Percentiles rank a stretch among this genome's conserved stretches.
Evolutionary conservation across 2,888 invertebrate species (phyloP).

Genomic region (Acronicta psi): DNA sequence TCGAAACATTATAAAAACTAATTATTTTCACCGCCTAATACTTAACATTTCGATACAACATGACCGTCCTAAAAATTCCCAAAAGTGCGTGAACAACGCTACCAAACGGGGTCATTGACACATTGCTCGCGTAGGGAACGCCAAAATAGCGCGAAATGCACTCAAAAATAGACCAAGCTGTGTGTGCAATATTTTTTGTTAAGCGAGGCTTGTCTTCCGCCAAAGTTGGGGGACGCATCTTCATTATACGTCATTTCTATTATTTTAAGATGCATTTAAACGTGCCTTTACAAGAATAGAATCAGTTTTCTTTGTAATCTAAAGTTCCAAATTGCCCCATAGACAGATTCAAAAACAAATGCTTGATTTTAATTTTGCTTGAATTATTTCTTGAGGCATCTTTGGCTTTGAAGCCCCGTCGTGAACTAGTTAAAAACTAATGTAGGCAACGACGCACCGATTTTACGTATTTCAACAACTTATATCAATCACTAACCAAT

Average conservation of each 20-base stretch:
- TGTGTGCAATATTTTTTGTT: conserved; percentile 89
- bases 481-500: too few relatives aligned
- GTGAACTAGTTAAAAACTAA: too few relatives aligned
- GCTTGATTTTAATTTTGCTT: too few relatives aligned
- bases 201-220: conserved; percentile 72
- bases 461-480: too few relatives aligned
- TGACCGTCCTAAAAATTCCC: conserved; percentile 84
- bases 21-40: conserved; percentile 52
- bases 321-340: not conserved
- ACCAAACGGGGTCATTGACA: conserved; percentile 88
- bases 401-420: too few relatives aligned
- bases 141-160: conserved; percentile 89
- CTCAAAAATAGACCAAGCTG: conserved; percentile 87
- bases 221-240: conserved; percentile 61
- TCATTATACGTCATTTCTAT: conserved; percentile 31
- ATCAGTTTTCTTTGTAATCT: conserved; percentile 9
- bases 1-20: conserved; percentile 17
- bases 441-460: too few relatives aligned
- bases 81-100: conserved; percentile 88
- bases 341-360: too few relatives aligned
- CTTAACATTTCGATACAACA: conserved; percentile 62
- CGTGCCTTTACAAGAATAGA: conserved; percentile 19
- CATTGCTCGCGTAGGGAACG: conserved; percentile 85
- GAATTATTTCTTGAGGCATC: too few relatives aligned
- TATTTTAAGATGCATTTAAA: conserved; percentile 27